These are phyloP conservation scores for Parnassius mnemosyne DNA, from an alignment of 2,888 invertebrate species.

Conservation along the genomic window DNA sequence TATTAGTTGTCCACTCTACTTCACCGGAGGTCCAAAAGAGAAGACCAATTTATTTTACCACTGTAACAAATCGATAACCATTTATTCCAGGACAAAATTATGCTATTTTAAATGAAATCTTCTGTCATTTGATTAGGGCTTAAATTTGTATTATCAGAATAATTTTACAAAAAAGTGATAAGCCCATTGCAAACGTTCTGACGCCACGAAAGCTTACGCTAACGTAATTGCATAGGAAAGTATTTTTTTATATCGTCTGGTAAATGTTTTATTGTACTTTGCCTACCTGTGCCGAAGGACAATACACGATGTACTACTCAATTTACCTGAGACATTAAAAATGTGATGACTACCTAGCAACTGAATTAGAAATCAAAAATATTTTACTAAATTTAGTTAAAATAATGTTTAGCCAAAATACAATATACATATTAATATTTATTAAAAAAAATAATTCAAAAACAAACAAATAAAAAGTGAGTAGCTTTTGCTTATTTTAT, in stretches of 20 bases:
- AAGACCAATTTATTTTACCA: conserved; percentile 70
- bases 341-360: conserved; percentile 25
- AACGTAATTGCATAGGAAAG: conserved; percentile 74
- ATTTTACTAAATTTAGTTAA: neutral
- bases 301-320: conserved; percentile 45
- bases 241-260: conserved; percentile 55
- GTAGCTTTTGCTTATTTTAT: too few relatives aligned
- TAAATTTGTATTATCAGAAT: conserved; percentile 31
- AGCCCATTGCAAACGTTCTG: conserved; percentile 76
- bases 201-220: conserved; percentile 72
- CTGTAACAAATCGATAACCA: conserved; percentile 72
- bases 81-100: conserved; percentile 47
- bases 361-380: conserved; percentile 11
- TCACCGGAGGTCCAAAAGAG: conserved; percentile 41
- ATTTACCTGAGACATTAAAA: conserved; percentile 52
- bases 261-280: conserved; percentile 70
- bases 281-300: conserved; percentile 75
- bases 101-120: conserved; percentile 36
- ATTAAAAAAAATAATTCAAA: too few relatives aligned
- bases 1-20: conserved; percentile 29
- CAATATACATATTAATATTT: too few relatives aligned
- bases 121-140: conserved; percentile 36
- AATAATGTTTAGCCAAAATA: neutral
- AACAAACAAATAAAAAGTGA: too few relatives aligned
- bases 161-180: conserved; percentile 64